phyloP scores from a whole-genome alignment of 35 echinoderm and acorn worm genomes.

The Amphiura filiformis region DNA sequence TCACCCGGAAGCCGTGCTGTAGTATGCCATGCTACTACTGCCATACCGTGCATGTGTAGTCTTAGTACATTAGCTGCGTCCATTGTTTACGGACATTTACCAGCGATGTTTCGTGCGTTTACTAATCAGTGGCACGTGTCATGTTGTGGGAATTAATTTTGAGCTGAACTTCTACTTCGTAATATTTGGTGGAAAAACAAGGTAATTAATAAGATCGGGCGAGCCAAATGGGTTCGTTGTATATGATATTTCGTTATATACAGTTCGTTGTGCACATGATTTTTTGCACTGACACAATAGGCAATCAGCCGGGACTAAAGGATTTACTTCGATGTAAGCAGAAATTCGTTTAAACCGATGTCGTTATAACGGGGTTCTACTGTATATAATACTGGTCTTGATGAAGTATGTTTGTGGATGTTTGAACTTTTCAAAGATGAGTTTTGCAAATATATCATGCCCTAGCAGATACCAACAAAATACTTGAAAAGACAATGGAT shows the following conservation, averaged over 20 bases:
- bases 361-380: constrained; percentile 1
- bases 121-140: background rate
- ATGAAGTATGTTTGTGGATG: too few relatives aligned
- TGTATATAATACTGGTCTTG: too few relatives aligned
- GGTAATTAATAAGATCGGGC: background rate
- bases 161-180: constrained; percentile 3
- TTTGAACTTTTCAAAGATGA: too few relatives aligned
- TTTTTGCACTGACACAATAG: background rate
- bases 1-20: too few relatives aligned
- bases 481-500: too few relatives aligned
- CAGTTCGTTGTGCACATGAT: background rate
- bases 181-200: background rate
- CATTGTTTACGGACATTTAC: background rate
- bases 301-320: background rate
- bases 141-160: background rate
- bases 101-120: background rate
- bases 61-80: background rate
- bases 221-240: background rate
- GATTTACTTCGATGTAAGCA: background rate
- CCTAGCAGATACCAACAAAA: too few relatives aligned
- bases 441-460: too few relatives aligned
- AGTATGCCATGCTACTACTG: background rate
- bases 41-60: background rate
- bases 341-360: background rate
- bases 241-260: background rate